Percentiles rank a stretch among this genome's conserved stretches.
These are phyloP conservation scores for Clarias fuscus DNA, from an alignment of 2,797 vertebrate genomes.

Conservation along the genomic window DNA sequence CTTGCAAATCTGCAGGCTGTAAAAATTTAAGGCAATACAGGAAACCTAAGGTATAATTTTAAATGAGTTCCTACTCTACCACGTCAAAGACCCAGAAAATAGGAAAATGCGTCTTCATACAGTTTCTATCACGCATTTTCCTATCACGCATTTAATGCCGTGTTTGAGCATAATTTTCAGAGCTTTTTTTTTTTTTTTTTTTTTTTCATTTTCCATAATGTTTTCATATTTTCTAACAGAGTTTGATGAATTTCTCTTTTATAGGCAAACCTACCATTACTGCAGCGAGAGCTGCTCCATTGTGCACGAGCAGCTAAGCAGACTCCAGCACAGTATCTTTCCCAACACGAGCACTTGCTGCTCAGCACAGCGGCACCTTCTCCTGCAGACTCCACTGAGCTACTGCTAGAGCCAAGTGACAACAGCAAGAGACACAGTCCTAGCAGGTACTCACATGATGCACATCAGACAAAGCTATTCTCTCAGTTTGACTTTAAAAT, in stretches of 20 bases:
- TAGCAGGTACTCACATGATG: slow-evolving; percentile 76
- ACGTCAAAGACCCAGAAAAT: not conserved
- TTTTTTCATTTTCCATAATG: not conserved
- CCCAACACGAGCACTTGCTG: slow-evolving; percentile 96
- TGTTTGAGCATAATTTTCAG: not conserved
- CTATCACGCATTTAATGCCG: not conserved
- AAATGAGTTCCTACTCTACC: not conserved
- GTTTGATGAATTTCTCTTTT: not conserved
- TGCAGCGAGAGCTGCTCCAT: slow-evolving; percentile 95
- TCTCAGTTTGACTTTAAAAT: not conserved
- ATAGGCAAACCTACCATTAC: slow-evolving; percentile 94
- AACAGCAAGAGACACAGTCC: slow-evolving; percentile 91
- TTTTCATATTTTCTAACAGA: not conserved
- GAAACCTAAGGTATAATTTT: not conserved
- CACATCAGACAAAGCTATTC: not conserved
- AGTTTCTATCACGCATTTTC: too few relatives aligned
- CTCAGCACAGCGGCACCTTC: slow-evolving; percentile 91
- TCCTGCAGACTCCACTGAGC: slow-evolving; percentile 91
- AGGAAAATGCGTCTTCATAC: too few relatives aligned
- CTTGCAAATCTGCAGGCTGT: slow-evolving; percentile 2
- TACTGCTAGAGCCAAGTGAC: slow-evolving; percentile 91
- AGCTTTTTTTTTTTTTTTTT: not conserved
- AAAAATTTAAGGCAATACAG: not conserved
- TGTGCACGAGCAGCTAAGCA: slow-evolving; percentile 97
- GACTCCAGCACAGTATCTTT: slow-evolving; percentile 97